phyloP scores from a whole-genome alignment of 2,797 vertebrate genomes.

The Scleropages formosus region DNA sequence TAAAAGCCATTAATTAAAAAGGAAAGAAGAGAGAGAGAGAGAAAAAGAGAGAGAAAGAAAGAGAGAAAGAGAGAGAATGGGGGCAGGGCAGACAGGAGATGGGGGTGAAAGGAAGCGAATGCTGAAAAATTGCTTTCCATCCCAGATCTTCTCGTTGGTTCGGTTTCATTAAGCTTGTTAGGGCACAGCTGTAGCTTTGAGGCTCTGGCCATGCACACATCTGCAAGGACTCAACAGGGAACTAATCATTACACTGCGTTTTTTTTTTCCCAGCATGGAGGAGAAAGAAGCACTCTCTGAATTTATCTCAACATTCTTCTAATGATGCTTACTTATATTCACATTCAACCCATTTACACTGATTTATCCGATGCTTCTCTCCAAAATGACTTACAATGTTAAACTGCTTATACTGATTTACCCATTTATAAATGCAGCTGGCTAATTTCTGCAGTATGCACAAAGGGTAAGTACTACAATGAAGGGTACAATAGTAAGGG shows the following conservation, averaged over 20 bases:
- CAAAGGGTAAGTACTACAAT: too few relatives aligned
- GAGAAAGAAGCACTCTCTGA: conserved; percentile 13
- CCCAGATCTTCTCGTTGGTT: conserved; percentile 43
- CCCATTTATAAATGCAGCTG: too few relatives aligned
- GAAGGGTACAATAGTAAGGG: too few relatives aligned
- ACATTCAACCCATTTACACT: not conserved
- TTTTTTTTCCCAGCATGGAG: conserved; percentile 27
- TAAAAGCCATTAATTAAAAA: conserved; percentile 30
- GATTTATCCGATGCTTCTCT: too few relatives aligned
- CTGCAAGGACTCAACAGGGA: conserved; percentile 44
- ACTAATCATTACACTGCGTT: conserved; percentile 40
- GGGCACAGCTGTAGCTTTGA: conserved; percentile 47
- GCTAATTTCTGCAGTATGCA: too few relatives aligned
- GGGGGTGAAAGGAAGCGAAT: conserved; percentile 16
- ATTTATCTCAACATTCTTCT: conserved; percentile 52
- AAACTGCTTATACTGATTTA: too few relatives aligned
- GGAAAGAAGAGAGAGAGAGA: conserved; percentile 20
- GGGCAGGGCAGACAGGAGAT: conserved; percentile 30
- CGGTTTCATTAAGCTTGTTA: conserved; percentile 53
- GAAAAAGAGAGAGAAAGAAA: conserved; percentile 24
- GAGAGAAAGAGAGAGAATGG: conserved; percentile 26
- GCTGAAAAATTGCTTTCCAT: conserved; percentile 33
- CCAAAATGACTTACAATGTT: too few relatives aligned
- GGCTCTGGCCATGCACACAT: conserved; percentile 48
- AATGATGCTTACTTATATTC: not conserved